Evolutionary conservation across 2,888 invertebrate species (phyloP), one percentile per base, ranked within the genome.

Genomic region (Chymomyza fuscimana): DNA sequence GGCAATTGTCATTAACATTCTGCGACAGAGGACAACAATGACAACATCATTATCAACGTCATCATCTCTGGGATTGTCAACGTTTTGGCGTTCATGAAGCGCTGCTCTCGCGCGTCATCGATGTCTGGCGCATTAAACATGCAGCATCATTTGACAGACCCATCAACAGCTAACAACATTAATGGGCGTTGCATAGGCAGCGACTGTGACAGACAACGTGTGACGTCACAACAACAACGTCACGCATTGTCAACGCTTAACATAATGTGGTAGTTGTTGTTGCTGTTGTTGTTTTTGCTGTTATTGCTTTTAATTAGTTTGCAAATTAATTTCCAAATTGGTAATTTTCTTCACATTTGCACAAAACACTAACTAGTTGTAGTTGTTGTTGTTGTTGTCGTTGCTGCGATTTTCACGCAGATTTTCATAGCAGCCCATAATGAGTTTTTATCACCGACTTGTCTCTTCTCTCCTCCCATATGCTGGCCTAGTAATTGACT

Each of bases 291-390:
- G 32, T 32, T 32, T 2, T 32, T 72, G 78, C 70, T 79, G 75
- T 72, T 76, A 85, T 82, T 78, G 78, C 78, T 79, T 86, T 78
- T 81, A 87, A 87, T 87, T 86, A 87, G 79, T 87, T 86, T 80
- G 78, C 83, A 86, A 88, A 87, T 88, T 88, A 88, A 86, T 88
- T 88, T 87, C 76, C 81, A 88, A 88, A 88, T 88, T 88, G 84
- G 76, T 83, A 81, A 86, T 85, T 81, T 82, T 82, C 85, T 82
- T 82, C 86, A 69, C 81, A 84, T 82, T 85, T 81, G 36, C 76
- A 65, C 71, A 65, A 54, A 64, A 64, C 54, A 65, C 65, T 58
- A 19, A 46, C 40, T 46, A 54, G 52, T 54, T 16, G 52, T 19
- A 15, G 9, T 10, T 32, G 32, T 9, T 25, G 25, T 22, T 2